Percentiles rank a stretch among this genome's conserved stretches.
Evolutionary conservation across 23 tunicate species (phyloP).

Genomic region (Diplosoma virens): DNA sequence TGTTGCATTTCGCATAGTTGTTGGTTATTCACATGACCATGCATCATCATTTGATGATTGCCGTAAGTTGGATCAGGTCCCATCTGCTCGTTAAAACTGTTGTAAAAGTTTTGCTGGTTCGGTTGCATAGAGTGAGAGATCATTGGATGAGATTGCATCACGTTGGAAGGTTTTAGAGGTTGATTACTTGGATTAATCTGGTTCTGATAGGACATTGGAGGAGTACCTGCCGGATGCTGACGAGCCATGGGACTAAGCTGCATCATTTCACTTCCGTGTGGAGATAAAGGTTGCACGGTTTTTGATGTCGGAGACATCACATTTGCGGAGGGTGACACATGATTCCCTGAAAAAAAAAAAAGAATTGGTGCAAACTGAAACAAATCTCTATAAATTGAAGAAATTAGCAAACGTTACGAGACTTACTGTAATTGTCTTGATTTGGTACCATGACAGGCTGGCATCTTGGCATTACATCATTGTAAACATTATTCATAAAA

Average conservation of each 20-base stretch:
- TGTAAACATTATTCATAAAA: conserved; percentile 65
- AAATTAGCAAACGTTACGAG: not conserved
- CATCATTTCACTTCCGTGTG: not conserved
- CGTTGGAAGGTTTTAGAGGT: too few species aligned
- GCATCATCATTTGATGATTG: not conserved
- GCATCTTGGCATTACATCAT: conserved; percentile 26
- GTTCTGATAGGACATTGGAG: conserved; percentile 9
- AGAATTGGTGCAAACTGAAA: not conserved
- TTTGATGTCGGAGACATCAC: conserved; percentile 6
- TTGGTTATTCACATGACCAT: not conserved
- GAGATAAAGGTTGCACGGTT: not conserved
- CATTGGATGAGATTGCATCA: too few species aligned
- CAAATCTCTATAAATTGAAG: not conserved
- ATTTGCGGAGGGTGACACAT: conserved; percentile 4
- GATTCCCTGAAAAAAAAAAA: not conserved
- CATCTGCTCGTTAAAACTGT: not conserved
- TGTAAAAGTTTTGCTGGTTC: not conserved
- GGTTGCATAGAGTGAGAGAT: too few species aligned
- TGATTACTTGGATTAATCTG: not conserved
- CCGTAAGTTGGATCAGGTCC: not conserved
- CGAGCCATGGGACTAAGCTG: not conserved
- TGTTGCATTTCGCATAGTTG: too few species aligned
- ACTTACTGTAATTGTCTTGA: conserved; percentile 24
- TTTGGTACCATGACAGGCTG: conserved; percentile 28
- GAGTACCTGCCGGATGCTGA: not conserved